Percentiles rank a stretch among this genome's conserved stretches.
phyloP scores from a whole-genome alignment of 2,113 vertebrate genomes.

The Chloropsis cyanopogon region DNA sequence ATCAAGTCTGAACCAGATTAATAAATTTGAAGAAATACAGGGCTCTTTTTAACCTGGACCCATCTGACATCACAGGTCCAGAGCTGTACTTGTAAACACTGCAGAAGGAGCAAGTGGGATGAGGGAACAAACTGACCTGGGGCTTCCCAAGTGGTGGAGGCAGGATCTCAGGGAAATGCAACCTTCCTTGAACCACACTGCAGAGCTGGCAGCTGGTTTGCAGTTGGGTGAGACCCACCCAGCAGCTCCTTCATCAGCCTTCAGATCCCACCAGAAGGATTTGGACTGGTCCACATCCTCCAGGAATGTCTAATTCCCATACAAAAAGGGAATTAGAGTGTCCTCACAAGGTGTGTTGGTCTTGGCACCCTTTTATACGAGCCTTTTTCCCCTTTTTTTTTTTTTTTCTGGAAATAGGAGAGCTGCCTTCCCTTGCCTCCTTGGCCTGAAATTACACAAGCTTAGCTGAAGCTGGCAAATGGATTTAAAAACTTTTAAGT shows the following conservation, averaged over 20 bases:
- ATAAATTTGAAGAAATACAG: not conserved
- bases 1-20: not conserved
- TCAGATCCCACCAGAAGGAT: not conserved
- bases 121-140: rapidly evolving
- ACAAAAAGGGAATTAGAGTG: not conserved
- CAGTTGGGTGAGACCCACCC: not conserved
- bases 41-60: not conserved
- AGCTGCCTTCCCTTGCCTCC: not conserved
- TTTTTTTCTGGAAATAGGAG: not conserved
- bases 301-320: not conserved
- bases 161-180: not conserved
- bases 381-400: not conserved
- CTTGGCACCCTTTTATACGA: not conserved
- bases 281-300: not conserved
- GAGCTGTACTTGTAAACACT: not conserved
- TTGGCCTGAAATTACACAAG: not conserved
- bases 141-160: not conserved
- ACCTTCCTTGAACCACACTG: not conserved
- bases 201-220: not conserved
- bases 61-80: not conserved
- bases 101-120: not conserved
- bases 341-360: not conserved
- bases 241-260: not conserved
- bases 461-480: not conserved
- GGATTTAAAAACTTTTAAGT: not conserved